These are phyloP conservation scores for Actinostola sp. DNA, from an alignment of 92 coral and sea anemone genomes.

Conservation along the genomic window DNA sequence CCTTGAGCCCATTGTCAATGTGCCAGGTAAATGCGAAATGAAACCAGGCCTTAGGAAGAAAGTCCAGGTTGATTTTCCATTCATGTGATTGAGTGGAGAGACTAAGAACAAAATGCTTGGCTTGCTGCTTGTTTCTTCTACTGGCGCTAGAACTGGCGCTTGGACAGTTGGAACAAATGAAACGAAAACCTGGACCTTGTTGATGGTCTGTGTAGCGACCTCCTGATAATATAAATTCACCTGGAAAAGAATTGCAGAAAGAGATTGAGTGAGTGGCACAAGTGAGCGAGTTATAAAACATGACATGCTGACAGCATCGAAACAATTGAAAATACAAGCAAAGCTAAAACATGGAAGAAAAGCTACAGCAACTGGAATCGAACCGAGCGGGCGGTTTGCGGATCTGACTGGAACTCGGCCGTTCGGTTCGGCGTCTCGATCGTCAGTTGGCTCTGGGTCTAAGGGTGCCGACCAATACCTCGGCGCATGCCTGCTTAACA, in stretches of 20 bases:
- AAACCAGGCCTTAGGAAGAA: slow-evolving; percentile 78
- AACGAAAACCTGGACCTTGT: slow-evolving; percentile 87
- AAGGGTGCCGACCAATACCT: too few species aligned
- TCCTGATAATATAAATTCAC: slow-evolving; percentile 79
- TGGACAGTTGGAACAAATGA: slow-evolving; percentile 57
- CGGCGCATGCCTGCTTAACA: too few species aligned
- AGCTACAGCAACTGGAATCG: too few species aligned
- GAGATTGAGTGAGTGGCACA: not conserved
- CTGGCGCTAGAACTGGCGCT: not conserved
- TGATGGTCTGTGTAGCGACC: slow-evolving; percentile 64
- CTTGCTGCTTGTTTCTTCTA: slow-evolving; percentile 15
- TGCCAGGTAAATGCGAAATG: slow-evolving; percentile 88
- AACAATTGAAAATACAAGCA: too few species aligned
- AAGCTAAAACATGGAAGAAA: too few species aligned
- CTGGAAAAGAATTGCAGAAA: slow-evolving; percentile 40
- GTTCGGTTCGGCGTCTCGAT: too few species aligned
- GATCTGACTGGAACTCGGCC: too few species aligned
- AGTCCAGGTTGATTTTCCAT: slow-evolving; percentile 71
- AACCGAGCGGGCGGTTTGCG: too few species aligned
- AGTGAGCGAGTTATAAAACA: not conserved
- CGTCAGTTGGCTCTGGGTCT: too few species aligned
- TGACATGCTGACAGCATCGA: not conserved
- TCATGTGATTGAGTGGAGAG: slow-evolving; percentile 71
- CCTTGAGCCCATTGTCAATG: slow-evolving; percentile 65
- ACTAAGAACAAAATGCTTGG: slow-evolving; percentile 57